phyloP scores from a whole-genome alignment of 2,888 invertebrate species.

The Unio delphinus region DNA sequence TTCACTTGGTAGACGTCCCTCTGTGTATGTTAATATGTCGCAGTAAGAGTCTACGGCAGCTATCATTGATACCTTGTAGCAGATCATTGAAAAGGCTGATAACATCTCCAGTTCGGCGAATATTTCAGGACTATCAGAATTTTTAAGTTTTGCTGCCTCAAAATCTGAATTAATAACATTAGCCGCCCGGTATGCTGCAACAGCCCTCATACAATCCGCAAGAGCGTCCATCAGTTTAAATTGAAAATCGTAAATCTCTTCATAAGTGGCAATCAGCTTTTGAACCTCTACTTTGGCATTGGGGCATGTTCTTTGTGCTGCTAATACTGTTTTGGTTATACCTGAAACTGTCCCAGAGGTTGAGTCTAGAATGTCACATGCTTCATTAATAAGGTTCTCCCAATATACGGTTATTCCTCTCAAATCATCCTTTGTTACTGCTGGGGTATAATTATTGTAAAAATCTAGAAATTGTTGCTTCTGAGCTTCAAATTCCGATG shows the following conservation, averaged over 20 bases:
- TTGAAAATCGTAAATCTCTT: conserved; percentile 6
- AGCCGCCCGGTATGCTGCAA: not conserved
- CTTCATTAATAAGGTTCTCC: conserved; percentile 1
- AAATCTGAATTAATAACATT: not conserved
- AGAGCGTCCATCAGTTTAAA: conserved; percentile 4
- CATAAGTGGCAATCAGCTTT: not conserved
- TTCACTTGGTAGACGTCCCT: not conserved
- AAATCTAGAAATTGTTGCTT: too few species aligned
- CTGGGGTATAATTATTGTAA: not conserved
- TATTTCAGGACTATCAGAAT: not conserved
- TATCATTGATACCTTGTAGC: not conserved
- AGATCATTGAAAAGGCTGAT: not conserved
- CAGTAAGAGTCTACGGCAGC: conserved; percentile 2
- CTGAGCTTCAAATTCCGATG: too few species aligned
- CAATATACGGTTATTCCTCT: not conserved
- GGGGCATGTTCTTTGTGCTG: not conserved
- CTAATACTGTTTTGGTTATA: not conserved
- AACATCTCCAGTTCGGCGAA: not conserved
- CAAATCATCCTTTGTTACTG: not conserved
- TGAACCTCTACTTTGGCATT: conserved; percentile 3
- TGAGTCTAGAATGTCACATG: conserved; percentile 1
- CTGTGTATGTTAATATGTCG: conserved; percentile 2
- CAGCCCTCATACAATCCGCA: conserved; percentile 1
- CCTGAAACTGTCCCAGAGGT: not conserved
- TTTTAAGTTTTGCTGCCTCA: not conserved